Percentiles rank a stretch among this genome's conserved stretches.
These are phyloP conservation scores for Lissocephala sabroskyi DNA, from an alignment of 2,888 invertebrate genomes.

Conservation along the genomic window DNA sequence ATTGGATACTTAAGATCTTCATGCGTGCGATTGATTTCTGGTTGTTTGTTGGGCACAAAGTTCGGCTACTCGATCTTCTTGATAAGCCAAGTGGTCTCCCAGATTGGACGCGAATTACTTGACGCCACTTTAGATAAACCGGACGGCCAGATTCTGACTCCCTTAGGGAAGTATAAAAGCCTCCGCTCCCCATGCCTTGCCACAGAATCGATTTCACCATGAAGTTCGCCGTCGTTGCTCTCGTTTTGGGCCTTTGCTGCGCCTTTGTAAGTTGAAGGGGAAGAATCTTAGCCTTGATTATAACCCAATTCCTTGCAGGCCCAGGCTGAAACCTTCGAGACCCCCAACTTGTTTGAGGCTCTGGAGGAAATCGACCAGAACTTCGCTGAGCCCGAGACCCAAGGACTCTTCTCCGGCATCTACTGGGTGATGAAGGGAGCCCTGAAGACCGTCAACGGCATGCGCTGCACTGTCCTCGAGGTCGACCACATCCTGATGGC, in stretches of 20 bases:
- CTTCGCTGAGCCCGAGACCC: not conserved
- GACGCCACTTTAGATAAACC: no score
- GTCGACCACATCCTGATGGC: not conserved
- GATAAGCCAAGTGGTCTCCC: no score
- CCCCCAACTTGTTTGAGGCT: not conserved
- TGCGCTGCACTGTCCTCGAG: not conserved
- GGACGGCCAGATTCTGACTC: no score
- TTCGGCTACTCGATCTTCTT: no score
- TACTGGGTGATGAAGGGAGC: conserved; percentile 3
- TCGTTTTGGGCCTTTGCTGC: not conserved
- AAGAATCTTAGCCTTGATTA: conserved; percentile 7
- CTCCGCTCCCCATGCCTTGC: no score
- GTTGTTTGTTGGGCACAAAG: no score
- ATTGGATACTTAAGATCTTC: no score
- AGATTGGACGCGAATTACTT: no score
- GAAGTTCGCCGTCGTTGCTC: not conserved
- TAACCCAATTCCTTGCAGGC: not conserved
- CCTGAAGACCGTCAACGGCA: conserved; percentile 1
- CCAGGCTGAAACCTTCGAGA: no score
- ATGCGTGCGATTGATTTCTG: no score
- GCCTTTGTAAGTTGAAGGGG: not conserved
- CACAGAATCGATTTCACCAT: no score
- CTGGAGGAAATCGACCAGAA: not conserved
- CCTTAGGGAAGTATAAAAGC: no score
- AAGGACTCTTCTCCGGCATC: not conserved